Base-by-base conservation (phyloP, 2,888 invertebrate species). In the Acholoe squamosa region DNA sequence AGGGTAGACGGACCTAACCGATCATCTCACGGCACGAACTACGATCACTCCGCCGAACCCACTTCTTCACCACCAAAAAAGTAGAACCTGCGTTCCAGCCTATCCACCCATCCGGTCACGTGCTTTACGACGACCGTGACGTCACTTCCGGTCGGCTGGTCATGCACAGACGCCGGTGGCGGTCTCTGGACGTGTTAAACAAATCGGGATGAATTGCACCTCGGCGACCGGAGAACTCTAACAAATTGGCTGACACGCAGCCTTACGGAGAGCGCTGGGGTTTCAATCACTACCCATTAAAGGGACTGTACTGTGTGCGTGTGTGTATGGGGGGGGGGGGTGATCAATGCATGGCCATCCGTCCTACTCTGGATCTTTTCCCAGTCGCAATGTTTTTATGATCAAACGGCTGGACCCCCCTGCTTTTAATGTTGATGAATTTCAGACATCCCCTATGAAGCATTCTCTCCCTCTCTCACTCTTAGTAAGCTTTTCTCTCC, bases 161-260 rank as follows among this genome's bases (percentile, higher is more conserved):
- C 84, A 28, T 43, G 43, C 43, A 10, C 43, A 56, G 56, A 86
- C 56, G 86, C 14, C 54, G 16, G 33, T 14, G 16, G 80, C 80
- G 80, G 33, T 16, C 14, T 28, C 34, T 80, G 80, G 80, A 80
- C 80, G 80, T 80, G 80, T 80, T 80, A 80, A 80, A 80, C 80
- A 80, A 43, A 80, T 80, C 56, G 86, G 54, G 86, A 54, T 86
- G 86, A 54, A 86, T 86, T 86, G 56, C 86, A 54, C 86, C 86
- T 86, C 56, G 25, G 54, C 56, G 52, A 54, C 86, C 52, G 56
- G 86, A 86, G 86, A 86, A 54, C 28, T 86, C 86, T 33, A 86
- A 56, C 86, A 86, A 86, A 86, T 86, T 86, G 56, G 86, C 56
- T 86, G 86, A 86, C 86, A 86, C 33, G 86, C 86, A 86, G 33